Conservation (phyloP, 2,797 vertebrate genomes). For the Brachyalestes nurse region DNA sequence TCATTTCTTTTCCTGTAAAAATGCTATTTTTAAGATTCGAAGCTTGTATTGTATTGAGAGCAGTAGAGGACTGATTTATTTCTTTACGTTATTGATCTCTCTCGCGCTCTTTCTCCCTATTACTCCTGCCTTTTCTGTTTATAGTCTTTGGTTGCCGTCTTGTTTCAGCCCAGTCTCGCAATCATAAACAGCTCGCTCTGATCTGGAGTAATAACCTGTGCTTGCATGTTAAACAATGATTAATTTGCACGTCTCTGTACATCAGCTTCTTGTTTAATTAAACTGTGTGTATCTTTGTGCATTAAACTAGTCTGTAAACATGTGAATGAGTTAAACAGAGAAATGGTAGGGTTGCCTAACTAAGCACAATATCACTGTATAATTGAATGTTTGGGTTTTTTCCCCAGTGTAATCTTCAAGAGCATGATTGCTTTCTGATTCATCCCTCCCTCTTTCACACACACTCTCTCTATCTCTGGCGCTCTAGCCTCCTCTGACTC, state of each 20-base stretch:
- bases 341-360: background rate
- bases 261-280: conserved; percentile 24
- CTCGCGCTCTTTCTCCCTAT: background rate
- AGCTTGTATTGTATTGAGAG: no score
- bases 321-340: background rate
- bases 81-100: background rate
- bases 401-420: conserved; percentile 2
- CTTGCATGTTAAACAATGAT: conserved; percentile 31
- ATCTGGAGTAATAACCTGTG: conserved; percentile 38
- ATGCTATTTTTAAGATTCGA: no score
- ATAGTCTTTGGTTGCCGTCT: background rate
- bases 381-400: conserved; percentile 11
- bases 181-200: conserved; percentile 18
- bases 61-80: no score
- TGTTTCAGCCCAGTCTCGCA: background rate
- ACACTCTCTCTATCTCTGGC: background rate
- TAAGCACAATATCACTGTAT: background rate
- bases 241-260: conserved; percentile 30
- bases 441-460: background rate
- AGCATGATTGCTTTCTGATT: background rate
- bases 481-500: conserved; percentile 1
- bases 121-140: background rate
- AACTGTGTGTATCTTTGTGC: conserved; percentile 16
- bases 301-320: conserved; percentile 1
- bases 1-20: no score